Conservation (phyloP, 2,888 invertebrate species). For the Nephrotoma appendiculata region DNA sequence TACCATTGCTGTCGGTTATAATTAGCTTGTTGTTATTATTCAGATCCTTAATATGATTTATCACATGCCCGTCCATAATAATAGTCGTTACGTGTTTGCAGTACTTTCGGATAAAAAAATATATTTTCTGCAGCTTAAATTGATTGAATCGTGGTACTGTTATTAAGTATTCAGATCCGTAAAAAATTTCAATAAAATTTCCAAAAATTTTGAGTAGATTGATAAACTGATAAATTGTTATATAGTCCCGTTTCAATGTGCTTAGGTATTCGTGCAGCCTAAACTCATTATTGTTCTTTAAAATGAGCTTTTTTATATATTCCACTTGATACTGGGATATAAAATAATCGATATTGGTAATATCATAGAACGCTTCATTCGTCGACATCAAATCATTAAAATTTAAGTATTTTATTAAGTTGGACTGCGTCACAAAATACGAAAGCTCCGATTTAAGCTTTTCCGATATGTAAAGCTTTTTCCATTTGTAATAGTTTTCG, state of each 20-base stretch:
- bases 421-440: background rate
- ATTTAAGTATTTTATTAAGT: background rate
- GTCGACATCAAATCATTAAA: background rate
- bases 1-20: background rate
- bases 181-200: background rate
- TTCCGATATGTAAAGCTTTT: background rate
- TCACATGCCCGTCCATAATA: background rate
- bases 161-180: background rate
- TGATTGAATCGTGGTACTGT: background rate
- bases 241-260: background rate
- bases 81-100: background rate
- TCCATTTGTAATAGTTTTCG: background rate
- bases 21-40: background rate
- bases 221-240: background rate
- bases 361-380: background rate
- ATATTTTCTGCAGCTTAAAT: background rate
- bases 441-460: background rate
- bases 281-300: background rate
- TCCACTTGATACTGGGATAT: background rate
- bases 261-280: background rate
- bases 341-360: background rate
- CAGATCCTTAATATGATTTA: background rate
- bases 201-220: background rate
- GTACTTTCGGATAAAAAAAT: background rate
- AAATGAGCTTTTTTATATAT: background rate